phyloP scores from a whole-genome alignment of 2,113 vertebrate genomes.

The Brachypodius melanocephalos region DNA sequence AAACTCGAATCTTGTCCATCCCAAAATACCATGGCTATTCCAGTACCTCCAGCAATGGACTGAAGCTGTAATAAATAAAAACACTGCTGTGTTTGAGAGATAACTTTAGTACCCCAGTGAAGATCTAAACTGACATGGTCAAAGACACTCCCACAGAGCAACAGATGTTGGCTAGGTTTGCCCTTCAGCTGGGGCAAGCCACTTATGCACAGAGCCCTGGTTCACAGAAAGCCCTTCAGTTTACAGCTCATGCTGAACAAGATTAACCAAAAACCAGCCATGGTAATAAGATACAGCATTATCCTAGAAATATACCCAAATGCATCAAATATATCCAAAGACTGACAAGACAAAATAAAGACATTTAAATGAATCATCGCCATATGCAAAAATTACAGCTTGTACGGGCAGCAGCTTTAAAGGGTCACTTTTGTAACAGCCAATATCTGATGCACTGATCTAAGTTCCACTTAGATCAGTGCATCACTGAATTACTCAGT shows the following conservation, averaged over 20 bases:
- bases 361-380: not conserved
- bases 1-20: not conserved
- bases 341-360: not conserved
- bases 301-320: not conserved
- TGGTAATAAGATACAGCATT: not conserved
- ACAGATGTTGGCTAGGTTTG: not conserved
- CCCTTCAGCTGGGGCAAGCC: not conserved
- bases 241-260: not conserved
- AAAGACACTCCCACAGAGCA: not conserved
- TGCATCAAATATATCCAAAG: not conserved
- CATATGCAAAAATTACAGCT: not conserved
- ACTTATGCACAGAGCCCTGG: not conserved
- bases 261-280: not conserved
- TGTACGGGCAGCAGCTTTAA: not conserved
- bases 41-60: not conserved
- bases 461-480: not conserved
- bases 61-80: not conserved
- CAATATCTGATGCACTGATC: not conserved
- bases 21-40: not conserved
- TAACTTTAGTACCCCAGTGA: not conserved
- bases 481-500: not conserved
- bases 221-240: not conserved
- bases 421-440: not conserved
- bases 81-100: not conserved
- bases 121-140: not conserved